These are phyloP conservation scores for Mastomys coucha DNA, from an alignment of 2,113 vertebrate species.

Conservation along the genomic window DNA sequence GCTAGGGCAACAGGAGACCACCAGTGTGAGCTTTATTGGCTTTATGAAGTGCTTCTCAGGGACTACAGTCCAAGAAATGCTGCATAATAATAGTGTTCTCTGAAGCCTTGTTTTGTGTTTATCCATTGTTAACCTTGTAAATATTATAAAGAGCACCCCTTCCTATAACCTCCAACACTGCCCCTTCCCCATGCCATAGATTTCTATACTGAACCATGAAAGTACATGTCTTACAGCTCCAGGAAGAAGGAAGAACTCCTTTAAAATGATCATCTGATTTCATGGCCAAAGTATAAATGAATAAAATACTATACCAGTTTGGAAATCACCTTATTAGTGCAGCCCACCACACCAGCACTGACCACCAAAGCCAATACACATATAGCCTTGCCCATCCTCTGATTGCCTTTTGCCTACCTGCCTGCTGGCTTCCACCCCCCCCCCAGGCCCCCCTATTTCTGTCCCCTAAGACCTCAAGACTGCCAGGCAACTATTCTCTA, in stretches of 20 bases:
- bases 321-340: slow-evolving; percentile 43
- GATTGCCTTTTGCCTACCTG: neutral
- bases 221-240: neutral
- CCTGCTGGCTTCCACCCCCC: neutral
- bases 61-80: slow-evolving; percentile 88
- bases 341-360: neutral
- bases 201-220: slow-evolving; percentile 65
- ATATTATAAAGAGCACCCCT: slow-evolving; percentile 82
- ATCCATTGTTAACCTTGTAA: slow-evolving; percentile 88
- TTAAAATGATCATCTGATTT: slow-evolving; percentile 48
- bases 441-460: too few relatives aligned
- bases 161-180: slow-evolving; percentile 35
- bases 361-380: neutral
- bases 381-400: neutral
- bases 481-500: neutral
- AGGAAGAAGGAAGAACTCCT: neutral
- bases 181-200: rapidly evolving
- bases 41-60: slow-evolving; percentile 93
- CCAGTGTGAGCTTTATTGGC: slow-evolving; percentile 93
- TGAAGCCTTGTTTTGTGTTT: slow-evolving; percentile 88
- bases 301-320: neutral
- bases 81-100: slow-evolving; percentile 88
- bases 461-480: neutral
- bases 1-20: slow-evolving; percentile 96
- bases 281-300: neutral